A percentile compares a stretch with the other conserved stretches of the same genome.
These are phyloP conservation scores for Spodoptera litura DNA, from an alignment of 1,140 invertebrate species.

Conservation along the genomic window DNA sequence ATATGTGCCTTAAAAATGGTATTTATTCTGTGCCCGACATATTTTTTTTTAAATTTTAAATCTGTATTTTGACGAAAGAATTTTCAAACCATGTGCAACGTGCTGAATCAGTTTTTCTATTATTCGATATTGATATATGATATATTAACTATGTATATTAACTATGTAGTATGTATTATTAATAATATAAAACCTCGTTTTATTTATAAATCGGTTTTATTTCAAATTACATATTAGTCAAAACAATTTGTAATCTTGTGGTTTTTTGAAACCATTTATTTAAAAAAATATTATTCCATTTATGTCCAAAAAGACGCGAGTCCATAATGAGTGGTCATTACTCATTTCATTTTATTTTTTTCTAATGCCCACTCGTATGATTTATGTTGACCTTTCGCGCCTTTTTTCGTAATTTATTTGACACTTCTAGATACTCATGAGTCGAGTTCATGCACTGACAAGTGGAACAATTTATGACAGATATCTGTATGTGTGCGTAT, in stretches of 20 bases:
- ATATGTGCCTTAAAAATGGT: constrained; percentile 42
- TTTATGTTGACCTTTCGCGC: not conserved
- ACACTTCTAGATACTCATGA: not conserved
- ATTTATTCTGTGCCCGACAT: constrained; percentile 46
- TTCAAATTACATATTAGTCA: constrained; percentile 14
- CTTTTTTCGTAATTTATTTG: not conserved
- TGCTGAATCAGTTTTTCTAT: constrained; percentile 39
- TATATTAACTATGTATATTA: constrained; percentile 28
- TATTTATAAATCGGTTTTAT: not conserved
- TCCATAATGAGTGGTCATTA: not conserved
- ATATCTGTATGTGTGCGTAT: not conserved
- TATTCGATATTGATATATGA: constrained; percentile 33
- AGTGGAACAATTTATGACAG: not conserved
- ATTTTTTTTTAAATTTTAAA: constrained; percentile 35
- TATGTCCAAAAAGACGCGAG: not conserved
- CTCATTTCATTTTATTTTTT: not conserved
- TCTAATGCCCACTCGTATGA: not conserved
- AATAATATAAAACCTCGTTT: constrained; percentile 34
- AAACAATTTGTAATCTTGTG: too few relatives aligned
- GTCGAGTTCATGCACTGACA: not conserved
- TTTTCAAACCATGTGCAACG: constrained; percentile 42
- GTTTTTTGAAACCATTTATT: too few relatives aligned
- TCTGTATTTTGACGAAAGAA: constrained; percentile 38
- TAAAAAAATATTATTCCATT: not conserved
- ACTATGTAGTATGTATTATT: not conserved